A percentile compares a stretch with the other conserved stretches of the same genome.
Evolutionary conservation across 2,797 vertebrate genomes (phyloP).

Genomic region (Vipera ursinii): DNA sequence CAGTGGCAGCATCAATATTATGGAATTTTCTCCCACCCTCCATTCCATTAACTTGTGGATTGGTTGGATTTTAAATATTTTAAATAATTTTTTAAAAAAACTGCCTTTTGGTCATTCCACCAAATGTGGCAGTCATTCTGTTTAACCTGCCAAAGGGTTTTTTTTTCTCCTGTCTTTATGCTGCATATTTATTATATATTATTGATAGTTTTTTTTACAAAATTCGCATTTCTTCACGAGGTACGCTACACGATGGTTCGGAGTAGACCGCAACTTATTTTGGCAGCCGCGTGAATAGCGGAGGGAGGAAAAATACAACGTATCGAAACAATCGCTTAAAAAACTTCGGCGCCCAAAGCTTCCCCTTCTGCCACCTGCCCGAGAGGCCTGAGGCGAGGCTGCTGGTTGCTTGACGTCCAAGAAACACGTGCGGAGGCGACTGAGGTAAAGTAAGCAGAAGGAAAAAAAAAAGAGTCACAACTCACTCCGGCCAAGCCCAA

Average conservation of each 20-base stretch:
- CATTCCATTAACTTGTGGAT: neutral
- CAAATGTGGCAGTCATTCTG: neutral
- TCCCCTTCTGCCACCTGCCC: neutral
- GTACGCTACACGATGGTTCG: neutral
- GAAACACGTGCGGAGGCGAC: neutral
- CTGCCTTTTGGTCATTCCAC: neutral
- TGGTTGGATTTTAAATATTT: neutral
- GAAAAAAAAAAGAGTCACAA: neutral
- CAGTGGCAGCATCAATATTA: neutral
- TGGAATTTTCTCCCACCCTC: neutral
- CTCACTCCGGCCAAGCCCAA: slow-evolving; percentile 5
- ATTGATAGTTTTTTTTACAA: neutral
- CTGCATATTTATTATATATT: neutral
- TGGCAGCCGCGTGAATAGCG: neutral
- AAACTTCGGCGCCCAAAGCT: neutral
- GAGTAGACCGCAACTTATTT: neutral
- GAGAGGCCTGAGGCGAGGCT: neutral
- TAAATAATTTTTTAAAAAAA: neutral
- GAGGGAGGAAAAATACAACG: neutral
- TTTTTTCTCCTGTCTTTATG: neutral
- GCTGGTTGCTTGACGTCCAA: neutral
- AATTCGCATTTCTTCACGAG: no score
- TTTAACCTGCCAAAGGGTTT: neutral
- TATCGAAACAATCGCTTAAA: neutral
- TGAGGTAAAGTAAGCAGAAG: neutral